A percentile compares a stretch with the other conserved stretches of the same genome.
Conservation (phyloP, 2,888 invertebrate species). For the Exephanes ischioxanthus region DNA sequence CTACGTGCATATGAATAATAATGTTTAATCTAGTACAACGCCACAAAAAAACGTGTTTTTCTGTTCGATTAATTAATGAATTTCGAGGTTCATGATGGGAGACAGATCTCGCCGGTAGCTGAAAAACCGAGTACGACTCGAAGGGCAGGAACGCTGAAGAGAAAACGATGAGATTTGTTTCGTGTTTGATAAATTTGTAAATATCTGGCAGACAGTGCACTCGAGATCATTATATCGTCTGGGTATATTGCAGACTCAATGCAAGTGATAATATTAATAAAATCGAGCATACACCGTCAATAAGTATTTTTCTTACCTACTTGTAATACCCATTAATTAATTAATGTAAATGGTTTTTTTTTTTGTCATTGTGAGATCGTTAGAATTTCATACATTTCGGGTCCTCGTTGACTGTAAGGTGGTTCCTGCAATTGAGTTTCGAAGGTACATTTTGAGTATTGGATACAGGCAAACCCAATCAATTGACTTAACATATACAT, state of each 20-base stretch:
- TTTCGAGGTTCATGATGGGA: slow-evolving; percentile 23
- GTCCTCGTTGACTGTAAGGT: background rate
- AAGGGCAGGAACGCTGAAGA: background rate
- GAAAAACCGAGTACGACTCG: slow-evolving; percentile 3
- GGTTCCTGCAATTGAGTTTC: background rate
- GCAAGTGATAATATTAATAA: slow-evolving; percentile 50
- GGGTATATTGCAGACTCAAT: slow-evolving; percentile 20
- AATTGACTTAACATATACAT: slow-evolving; percentile 81
- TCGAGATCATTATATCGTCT: slow-evolving; percentile 31
- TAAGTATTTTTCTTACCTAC: background rate
- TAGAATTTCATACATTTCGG: slow-evolving; percentile 15
- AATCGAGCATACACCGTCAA: slow-evolving; percentile 24
- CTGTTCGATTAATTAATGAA: background rate
- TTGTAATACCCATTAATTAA: background rate
- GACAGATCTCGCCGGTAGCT: slow-evolving; percentile 1
- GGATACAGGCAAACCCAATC: background rate
- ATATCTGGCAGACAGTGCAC: slow-evolving; percentile 32
- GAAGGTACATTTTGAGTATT: background rate
- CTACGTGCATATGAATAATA: slow-evolving; percentile 62
- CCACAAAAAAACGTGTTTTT: slow-evolving; percentile 3
- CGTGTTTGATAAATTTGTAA: slow-evolving; percentile 28
- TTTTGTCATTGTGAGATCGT: background rate
- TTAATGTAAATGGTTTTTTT: background rate
- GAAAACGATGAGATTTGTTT: background rate
- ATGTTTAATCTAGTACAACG: slow-evolving; percentile 52